Conservation (phyloP, 2,113 vertebrate species). For the Prunella himalayana region DNA sequence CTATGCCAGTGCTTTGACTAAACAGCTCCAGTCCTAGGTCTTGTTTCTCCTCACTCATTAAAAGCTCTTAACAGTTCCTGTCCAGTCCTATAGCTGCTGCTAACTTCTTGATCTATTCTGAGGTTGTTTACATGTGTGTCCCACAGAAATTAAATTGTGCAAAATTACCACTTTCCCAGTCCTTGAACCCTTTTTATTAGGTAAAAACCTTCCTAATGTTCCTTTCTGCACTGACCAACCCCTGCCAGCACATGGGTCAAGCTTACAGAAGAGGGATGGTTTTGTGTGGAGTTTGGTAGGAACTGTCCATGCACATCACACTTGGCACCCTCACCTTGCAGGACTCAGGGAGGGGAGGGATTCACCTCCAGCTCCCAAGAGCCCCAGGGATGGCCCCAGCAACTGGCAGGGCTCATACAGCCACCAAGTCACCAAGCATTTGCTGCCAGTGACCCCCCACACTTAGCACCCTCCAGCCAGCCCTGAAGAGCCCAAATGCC, state of each 20-base stretch:
- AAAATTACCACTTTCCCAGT: background rate
- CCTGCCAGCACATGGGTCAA: background rate
- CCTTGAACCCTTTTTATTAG: background rate
- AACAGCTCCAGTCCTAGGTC: background rate
- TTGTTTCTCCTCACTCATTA: background rate
- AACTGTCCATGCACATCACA: rapidly evolving
- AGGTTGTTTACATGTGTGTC: background rate
- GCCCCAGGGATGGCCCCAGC: background rate
- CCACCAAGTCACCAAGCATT: background rate
- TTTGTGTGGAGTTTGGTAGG: background rate
- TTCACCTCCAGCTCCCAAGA: background rate
- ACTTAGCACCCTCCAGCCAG: background rate
- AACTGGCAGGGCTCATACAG: background rate
- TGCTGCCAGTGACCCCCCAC: rapidly evolving
- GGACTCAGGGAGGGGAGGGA: background rate
- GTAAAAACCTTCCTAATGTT: background rate
- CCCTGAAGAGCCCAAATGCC: background rate
- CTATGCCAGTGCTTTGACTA: background rate
- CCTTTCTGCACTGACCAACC: background rate
- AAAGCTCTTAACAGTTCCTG: background rate
- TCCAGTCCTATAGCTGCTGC: background rate
- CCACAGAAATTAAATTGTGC: background rate
- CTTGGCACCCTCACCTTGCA: background rate
- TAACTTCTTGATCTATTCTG: background rate
- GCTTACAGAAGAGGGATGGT: background rate